phyloP scores from a whole-genome alignment of 2,888 invertebrate species.

The Spicauda simplicius region DNA sequence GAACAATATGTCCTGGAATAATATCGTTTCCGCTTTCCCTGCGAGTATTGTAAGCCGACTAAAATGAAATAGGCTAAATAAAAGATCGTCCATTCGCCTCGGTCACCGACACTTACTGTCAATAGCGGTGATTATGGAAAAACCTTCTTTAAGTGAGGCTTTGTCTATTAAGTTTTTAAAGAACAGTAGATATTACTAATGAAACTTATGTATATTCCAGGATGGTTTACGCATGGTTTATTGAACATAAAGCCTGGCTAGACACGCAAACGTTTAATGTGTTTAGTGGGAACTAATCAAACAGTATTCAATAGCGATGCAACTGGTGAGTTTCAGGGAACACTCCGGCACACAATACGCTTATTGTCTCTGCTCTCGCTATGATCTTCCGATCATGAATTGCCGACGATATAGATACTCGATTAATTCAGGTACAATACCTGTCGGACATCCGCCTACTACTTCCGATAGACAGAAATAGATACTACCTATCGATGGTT shows the following conservation, averaged over 20 bases:
- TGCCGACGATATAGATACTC: background rate
- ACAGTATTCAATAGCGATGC: background rate
- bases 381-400: background rate
- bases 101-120: too few species aligned
- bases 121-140: too few species aligned
- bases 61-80: too few species aligned
- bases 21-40: too few species aligned
- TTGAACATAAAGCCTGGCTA: background rate
- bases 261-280: background rate
- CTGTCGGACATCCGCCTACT: background rate
- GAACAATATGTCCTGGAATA: too few species aligned
- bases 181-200: too few species aligned
- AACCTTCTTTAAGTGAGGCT: too few species aligned
- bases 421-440: background rate
- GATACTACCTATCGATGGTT: too few species aligned
- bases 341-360: background rate
- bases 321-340: background rate
- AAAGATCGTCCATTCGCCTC: too few species aligned
- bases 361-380: background rate
- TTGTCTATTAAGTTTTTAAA: too few species aligned
- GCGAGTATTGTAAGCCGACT: too few species aligned
- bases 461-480: background rate
- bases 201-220: too few species aligned
- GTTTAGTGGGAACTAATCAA: background rate
- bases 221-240: background rate